Percentiles rank a stretch among this genome's conserved stretches.
phyloP scores from a whole-genome alignment of 2,888 invertebrate genomes.

The Thera obeliscata region DNA sequence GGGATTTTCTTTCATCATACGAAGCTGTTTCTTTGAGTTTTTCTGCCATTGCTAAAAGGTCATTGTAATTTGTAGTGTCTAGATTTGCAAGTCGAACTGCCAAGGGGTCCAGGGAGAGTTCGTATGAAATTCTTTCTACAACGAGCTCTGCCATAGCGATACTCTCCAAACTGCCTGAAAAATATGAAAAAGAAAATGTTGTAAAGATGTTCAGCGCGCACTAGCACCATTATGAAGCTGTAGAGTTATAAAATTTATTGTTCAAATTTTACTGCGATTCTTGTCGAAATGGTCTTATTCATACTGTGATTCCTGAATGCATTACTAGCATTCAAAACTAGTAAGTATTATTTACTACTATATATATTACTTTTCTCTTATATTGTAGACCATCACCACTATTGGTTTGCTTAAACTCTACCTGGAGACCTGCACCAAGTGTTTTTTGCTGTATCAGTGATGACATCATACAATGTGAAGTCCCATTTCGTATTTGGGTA shows the following conservation, averaged over 20 bases:
- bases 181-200: neutral
- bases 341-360: neutral
- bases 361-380: constrained; percentile 20
- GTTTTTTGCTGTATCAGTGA: constrained; percentile 57
- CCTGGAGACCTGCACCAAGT: constrained; percentile 61
- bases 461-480: constrained; percentile 47
- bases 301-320: too few species aligned
- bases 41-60: constrained; percentile 70
- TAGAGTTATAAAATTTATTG: neutral
- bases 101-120: constrained; percentile 80
- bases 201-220: neutral
- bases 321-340: neutral
- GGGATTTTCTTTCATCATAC: constrained; percentile 73
- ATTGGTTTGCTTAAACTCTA: constrained; percentile 24
- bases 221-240: neutral
- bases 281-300: too few species aligned
- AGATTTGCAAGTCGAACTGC: constrained; percentile 83
- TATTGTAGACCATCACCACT: too few species aligned
- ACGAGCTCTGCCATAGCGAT: constrained; percentile 82
- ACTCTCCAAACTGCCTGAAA: constrained; percentile 79
- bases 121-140: constrained; percentile 86
- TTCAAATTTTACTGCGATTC: neutral
- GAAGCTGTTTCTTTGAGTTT: constrained; percentile 80
- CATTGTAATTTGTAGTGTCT: constrained; percentile 39
- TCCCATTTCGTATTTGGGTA: constrained; percentile 55